Percentiles rank a stretch among this genome's conserved stretches.
These are phyloP conservation scores for Laticauda colubrina DNA, from an alignment of 2,113 vertebrate species.

Conservation along the genomic window DNA sequence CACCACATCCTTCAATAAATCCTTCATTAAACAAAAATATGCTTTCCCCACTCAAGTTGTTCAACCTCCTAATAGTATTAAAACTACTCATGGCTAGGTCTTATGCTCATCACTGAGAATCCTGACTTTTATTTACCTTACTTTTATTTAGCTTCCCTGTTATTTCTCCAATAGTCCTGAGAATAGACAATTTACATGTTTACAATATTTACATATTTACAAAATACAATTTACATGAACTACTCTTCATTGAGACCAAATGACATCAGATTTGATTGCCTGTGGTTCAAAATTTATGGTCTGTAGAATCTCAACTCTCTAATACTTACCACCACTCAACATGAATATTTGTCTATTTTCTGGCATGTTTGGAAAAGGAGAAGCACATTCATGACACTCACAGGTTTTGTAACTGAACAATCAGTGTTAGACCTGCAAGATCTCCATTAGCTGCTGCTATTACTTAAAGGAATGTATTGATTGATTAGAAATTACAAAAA, in stretches of 20 bases:
- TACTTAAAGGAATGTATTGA: background rate
- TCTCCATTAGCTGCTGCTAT: background rate
- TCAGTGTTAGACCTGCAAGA: background rate
- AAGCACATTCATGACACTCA: background rate
- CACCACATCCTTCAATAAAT: background rate
- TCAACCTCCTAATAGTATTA: background rate
- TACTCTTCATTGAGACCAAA: background rate
- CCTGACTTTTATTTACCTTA: background rate
- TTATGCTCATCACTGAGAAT: background rate
- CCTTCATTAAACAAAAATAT: background rate
- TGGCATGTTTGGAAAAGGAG: background rate
- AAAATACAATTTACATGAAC: background rate
- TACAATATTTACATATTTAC: too few relatives aligned
- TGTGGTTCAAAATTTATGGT: background rate
- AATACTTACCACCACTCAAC: background rate
- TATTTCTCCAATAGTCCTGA: background rate
- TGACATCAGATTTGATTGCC: background rate
- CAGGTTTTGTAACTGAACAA: background rate
- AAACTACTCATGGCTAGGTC: background rate
- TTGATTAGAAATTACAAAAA: background rate
- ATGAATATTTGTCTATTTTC: background rate
- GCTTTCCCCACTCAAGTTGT: background rate
- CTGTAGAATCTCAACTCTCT: background rate
- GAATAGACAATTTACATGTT: background rate
- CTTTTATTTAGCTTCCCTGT: background rate